Conservation (phyloP, 2,113 vertebrate genomes). For the Amphiprion ocellaris region DNA sequence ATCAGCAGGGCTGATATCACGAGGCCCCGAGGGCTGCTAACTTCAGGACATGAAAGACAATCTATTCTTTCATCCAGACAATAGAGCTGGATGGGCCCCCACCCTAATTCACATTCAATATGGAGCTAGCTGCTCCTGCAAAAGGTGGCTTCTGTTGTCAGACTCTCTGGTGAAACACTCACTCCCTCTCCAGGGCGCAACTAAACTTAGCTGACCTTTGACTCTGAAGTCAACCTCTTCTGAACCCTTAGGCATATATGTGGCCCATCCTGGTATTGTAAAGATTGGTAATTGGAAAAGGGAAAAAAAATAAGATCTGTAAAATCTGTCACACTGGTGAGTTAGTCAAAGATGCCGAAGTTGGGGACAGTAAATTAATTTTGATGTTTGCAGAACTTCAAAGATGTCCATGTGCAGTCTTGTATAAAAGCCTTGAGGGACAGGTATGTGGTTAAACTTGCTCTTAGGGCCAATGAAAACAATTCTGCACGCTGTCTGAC, state of each 20-base stretch:
- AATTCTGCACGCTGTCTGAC: background rate
- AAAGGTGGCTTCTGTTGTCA: slow-evolving; percentile 32
- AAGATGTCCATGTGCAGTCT: background rate
- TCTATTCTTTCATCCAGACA: slow-evolving; percentile 62
- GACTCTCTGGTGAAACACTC: slow-evolving; percentile 53
- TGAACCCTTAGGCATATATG: slow-evolving; percentile 13
- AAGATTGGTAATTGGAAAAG: slow-evolving; percentile 38
- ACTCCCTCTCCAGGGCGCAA: slow-evolving; percentile 48
- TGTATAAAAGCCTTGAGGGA: slow-evolving; percentile 1
- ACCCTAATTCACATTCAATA: slow-evolving; percentile 57
- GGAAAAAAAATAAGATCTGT: slow-evolving; percentile 33
- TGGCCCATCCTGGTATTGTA: slow-evolving; percentile 10
- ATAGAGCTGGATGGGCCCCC: slow-evolving; percentile 26
- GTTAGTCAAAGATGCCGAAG: slow-evolving; percentile 19
- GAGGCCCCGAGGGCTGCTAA: slow-evolving; percentile 41
- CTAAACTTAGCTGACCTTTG: slow-evolving; percentile 61
- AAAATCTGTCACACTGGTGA: background rate
- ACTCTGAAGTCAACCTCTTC: slow-evolving; percentile 36
- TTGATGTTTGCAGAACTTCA: slow-evolving; percentile 13
- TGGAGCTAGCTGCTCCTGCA: slow-evolving; percentile 34
- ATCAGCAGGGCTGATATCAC: slow-evolving; percentile 43
- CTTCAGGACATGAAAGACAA: slow-evolving; percentile 58
- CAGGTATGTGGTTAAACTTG: background rate
- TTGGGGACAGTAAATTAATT: slow-evolving; percentile 29
- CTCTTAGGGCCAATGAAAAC: background rate